These are phyloP conservation scores for Carapus acus DNA, from an alignment of 2,797 vertebrate genomes.

Conservation along the genomic window DNA sequence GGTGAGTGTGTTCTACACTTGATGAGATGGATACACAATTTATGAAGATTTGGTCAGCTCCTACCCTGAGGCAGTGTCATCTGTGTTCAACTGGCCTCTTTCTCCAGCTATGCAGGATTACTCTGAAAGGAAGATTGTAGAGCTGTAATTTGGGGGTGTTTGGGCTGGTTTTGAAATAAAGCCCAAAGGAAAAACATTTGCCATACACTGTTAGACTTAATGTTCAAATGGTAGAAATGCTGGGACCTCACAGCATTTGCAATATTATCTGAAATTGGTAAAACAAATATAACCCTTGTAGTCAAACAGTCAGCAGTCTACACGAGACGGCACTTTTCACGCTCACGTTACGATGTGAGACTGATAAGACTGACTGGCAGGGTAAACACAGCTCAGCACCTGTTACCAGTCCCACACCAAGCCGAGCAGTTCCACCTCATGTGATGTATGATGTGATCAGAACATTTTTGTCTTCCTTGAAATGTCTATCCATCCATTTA, in stretches of 20 bases:
- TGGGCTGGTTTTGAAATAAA: no score
- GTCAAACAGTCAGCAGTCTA: constrained; percentile 27
- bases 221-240: background rate
- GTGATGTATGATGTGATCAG: no score
- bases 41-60: background rate
- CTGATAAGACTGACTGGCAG: background rate
- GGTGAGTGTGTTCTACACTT: background rate
- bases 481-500: no score
- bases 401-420: background rate
- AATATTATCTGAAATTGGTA: constrained; percentile 6
- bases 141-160: no score
- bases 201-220: no score
- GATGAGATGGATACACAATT: background rate
- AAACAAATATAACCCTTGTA: constrained; percentile 31
- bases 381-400: constrained; percentile 14
- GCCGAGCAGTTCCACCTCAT: no score
- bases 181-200: background rate
- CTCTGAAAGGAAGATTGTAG: no score
- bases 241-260: constrained; percentile 7
- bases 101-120: no score
- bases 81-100: no score
- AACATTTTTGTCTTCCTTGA: no score
- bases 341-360: constrained; percentile 11
- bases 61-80: no score
- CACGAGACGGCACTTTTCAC: constrained; percentile 31